phyloP scores from a whole-genome alignment of 2,888 invertebrate genomes.

The Pomacea canaliculata region DNA sequence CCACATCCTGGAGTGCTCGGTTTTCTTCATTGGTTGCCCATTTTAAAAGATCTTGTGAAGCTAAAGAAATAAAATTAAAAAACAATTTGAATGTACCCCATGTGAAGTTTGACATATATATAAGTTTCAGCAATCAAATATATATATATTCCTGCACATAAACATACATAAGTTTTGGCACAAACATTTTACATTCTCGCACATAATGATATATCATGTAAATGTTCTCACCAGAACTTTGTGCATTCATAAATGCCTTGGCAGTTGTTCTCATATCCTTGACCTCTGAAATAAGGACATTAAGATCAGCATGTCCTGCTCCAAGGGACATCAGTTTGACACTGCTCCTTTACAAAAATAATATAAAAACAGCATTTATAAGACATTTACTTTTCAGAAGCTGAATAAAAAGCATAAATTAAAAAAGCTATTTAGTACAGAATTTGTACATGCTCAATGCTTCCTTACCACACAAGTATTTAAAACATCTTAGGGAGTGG shows the following conservation, averaged over 20 bases:
- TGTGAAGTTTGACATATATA: background rate
- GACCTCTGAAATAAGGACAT: constrained; percentile 72
- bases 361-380: background rate
- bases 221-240: constrained; percentile 63
- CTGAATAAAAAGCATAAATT: background rate
- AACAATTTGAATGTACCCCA: background rate
- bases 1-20: constrained; percentile 71
- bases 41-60: constrained; percentile 71
- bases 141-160: too few relatives aligned
- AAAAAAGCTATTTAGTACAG: background rate
- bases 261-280: constrained; percentile 70
- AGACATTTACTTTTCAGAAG: background rate
- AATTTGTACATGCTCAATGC: background rate
- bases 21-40: constrained; percentile 72
- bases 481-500: too few relatives aligned
- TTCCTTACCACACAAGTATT: background rate
- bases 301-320: constrained; percentile 71
- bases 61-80: constrained; percentile 39
- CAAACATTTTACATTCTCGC: too few relatives aligned
- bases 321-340: constrained; percentile 70
- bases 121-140: too few relatives aligned
- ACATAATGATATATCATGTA: too few relatives aligned
- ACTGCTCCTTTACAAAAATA: constrained; percentile 67
- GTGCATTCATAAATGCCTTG: constrained; percentile 71
- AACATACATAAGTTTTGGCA: too few relatives aligned